Evolutionary conservation across 2,113 vertebrate genomes (phyloP).

Genomic region (Grammomys dolichurus): DNA sequence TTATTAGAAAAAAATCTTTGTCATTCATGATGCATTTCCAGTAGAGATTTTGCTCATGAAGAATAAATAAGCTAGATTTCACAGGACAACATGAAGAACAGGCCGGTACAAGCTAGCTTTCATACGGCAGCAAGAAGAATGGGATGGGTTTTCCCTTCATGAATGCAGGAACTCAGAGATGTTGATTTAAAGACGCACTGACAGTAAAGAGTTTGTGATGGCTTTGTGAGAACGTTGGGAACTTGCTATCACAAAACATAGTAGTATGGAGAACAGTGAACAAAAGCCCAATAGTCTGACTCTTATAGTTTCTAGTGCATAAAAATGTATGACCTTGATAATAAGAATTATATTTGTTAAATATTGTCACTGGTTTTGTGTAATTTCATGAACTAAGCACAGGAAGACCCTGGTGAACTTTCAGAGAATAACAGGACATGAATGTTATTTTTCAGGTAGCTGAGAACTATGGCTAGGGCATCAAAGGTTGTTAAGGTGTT

Average conservation of each 20-base stretch:
- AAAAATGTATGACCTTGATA: not conserved
- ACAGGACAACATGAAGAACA: not conserved
- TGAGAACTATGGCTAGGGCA: not conserved
- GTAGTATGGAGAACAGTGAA: not conserved
- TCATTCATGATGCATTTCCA: not conserved
- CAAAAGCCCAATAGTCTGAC: fast-evolving
- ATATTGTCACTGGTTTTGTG: not conserved
- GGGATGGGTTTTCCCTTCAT: fast-evolving
- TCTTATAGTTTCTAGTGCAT: not conserved
- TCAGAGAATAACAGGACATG: not conserved
- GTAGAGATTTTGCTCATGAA: not conserved
- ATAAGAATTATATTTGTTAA: not conserved
- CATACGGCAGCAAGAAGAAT: not conserved
- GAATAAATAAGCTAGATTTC: not conserved
- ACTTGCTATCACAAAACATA: not conserved
- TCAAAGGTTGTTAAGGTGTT: not conserved
- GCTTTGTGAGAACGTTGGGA: not conserved
- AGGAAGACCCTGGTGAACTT: not conserved
- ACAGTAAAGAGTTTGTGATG: not conserved
- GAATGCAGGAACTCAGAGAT: not conserved
- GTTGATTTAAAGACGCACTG: not conserved
- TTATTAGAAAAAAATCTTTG: conserved; percentile 12
- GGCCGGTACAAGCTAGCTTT: too few species aligned
- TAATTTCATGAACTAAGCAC: not conserved
- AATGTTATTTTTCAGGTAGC: not conserved